Evolutionary conservation across 2,113 vertebrate species (phyloP).

Genomic region (Spilogale gracilis): DNA sequence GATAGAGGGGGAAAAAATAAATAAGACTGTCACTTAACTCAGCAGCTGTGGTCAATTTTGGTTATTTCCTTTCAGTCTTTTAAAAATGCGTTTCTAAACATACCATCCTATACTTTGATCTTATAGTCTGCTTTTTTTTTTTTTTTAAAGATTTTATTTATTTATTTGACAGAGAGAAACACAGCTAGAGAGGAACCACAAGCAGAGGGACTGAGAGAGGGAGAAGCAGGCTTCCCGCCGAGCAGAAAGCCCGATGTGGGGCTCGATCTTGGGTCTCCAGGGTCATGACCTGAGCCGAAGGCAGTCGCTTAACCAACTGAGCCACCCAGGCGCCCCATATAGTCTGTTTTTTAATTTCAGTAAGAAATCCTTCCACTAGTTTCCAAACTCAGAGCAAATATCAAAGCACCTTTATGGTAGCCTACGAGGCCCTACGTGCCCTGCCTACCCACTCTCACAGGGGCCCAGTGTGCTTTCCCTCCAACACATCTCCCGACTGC

Average conservation of each 20-base stretch:
- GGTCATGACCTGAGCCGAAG: no score
- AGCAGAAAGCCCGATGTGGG: no score
- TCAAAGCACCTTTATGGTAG: neutral
- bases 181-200: no score
- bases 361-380: neutral
- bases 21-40: neutral
- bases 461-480: neutral
- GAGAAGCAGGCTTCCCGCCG: no score
- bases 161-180: no score
- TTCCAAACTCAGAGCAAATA: neutral
- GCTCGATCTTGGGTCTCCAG: no score
- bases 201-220: no score
- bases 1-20: neutral
- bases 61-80: conserved; percentile 19
- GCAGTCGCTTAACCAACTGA: no score
- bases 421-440: neutral
- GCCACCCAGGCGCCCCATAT: neutral
- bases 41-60: neutral
- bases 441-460: neutral
- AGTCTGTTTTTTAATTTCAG: neutral
- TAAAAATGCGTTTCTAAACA: conserved; percentile 17
- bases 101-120: neutral
- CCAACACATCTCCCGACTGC: no score
- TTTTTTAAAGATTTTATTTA: no score
- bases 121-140: neutral